Percentiles rank a stretch among this genome's conserved stretches.
Evolutionary conservation across 2,113 vertebrate species (phyloP).

Genomic region (Cariama cristata): DNA sequence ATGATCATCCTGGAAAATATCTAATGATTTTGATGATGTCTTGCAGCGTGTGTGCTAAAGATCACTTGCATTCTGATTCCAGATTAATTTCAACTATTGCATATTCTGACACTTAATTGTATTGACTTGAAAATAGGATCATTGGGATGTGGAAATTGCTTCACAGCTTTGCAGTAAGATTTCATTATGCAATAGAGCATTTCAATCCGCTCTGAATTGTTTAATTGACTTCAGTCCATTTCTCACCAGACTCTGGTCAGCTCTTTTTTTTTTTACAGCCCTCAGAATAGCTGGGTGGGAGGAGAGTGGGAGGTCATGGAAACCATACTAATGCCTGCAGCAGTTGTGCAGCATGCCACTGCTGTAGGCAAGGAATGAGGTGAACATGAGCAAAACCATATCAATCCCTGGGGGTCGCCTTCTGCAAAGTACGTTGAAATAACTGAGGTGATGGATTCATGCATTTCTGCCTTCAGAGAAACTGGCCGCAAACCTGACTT

Average conservation of each 20-base stretch:
- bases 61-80: conserved; percentile 14
- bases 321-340: not conserved
- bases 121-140: not conserved
- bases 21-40: not conserved
- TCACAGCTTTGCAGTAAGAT: not conserved
- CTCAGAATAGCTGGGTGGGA: not conserved
- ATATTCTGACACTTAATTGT: not conserved
- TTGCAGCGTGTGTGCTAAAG: not conserved
- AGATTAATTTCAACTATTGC: not conserved
- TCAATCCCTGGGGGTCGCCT: not conserved
- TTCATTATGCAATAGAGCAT: not conserved
- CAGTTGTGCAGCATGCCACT: not conserved
- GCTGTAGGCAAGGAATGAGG: not conserved
- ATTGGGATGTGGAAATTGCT: not conserved
- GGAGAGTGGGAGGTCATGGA: not conserved
- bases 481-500: not conserved
- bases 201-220: conserved; percentile 11
- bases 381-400: not conserved
- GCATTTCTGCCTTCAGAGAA: not conserved
- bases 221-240: not conserved
- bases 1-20: not conserved
- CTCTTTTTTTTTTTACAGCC: not conserved
- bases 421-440: not conserved
- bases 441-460: not conserved
- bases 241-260: conserved; percentile 18